Percentiles rank a stretch among this genome's conserved stretches.
These are phyloP conservation scores for Pachypanchax playfairii DNA, from an alignment of 2,113 vertebrate genomes.

Conservation along the genomic window DNA sequence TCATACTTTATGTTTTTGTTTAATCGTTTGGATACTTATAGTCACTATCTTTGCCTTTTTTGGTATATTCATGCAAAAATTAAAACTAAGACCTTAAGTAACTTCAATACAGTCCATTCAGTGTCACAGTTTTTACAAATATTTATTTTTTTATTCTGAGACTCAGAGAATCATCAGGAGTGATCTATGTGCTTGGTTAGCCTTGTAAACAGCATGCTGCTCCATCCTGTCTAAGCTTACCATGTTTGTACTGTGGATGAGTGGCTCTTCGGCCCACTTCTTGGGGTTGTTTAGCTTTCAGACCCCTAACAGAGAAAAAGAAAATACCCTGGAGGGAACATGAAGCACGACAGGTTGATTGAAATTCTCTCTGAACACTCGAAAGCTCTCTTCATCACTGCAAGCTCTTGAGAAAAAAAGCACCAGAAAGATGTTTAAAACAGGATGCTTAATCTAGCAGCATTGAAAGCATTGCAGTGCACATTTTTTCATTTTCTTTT, in stretches of 20 bases:
- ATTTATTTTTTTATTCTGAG: conserved; percentile 13
- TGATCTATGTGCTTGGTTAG: conserved; percentile 46
- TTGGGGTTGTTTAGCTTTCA: conserved; percentile 64
- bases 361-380: conserved; percentile 70
- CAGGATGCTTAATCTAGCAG: conserved; percentile 65
- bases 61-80: too few relatives aligned
- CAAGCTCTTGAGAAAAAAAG: conserved; percentile 46
- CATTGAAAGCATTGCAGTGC: conserved; percentile 30
- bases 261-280: conserved; percentile 56
- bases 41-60: too few relatives aligned
- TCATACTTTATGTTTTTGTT: too few relatives aligned
- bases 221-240: conserved; percentile 52
- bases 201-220: conserved; percentile 53
- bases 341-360: conserved; percentile 70
- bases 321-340: conserved; percentile 51
- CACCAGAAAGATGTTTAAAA: conserved; percentile 61
- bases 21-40: too few relatives aligned
- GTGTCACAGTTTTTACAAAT: conserved; percentile 21
- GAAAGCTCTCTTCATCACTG: conserved; percentile 68
- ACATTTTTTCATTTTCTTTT: conserved; percentile 8
- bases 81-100: background rate
- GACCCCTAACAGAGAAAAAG: conserved; percentile 62
- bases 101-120: background rate
- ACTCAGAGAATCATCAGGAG: conserved; percentile 18
- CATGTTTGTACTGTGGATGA: conserved; percentile 69